Evolutionary conservation across 2,113 vertebrate species (phyloP).

Genomic region (Callospermophilus lateralis): DNA sequence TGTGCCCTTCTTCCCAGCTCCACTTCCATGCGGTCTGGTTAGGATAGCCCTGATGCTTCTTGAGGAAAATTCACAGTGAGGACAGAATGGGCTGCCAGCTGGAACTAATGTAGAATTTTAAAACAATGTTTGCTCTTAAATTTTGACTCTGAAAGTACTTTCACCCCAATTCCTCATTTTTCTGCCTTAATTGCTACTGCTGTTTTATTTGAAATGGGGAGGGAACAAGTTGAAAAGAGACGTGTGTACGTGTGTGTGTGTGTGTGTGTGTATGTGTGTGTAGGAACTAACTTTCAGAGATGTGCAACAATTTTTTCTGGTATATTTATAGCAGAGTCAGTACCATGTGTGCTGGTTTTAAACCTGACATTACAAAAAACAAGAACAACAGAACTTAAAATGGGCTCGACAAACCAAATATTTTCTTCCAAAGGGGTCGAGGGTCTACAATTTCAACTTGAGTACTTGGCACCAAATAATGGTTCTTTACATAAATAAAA

Average conservation of each 20-base stretch:
- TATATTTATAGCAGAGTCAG: background rate
- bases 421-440: background rate
- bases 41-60: background rate
- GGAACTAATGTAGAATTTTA: background rate
- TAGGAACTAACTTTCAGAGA: conserved; percentile 21
- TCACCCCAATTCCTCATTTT: conserved; percentile 2
- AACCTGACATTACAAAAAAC: background rate
- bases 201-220: background rate
- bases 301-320: background rate
- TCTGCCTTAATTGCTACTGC: background rate
- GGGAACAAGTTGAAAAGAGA: conserved; percentile 12
- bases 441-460: conserved; percentile 20
- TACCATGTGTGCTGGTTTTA: background rate
- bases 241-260: background rate
- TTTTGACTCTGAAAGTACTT: background rate
- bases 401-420: no score
- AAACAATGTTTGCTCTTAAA: conserved; percentile 36
- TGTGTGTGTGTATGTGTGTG: background rate
- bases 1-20: background rate
- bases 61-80: fast-evolving
- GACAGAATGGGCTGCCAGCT: background rate
- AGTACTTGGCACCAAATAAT: background rate
- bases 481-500: conserved; percentile 71
- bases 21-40: background rate
- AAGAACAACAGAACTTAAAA: background rate